Evolutionary conservation across 2,888 invertebrate genomes (phyloP).

Genomic region (Frankliniella intonsa): DNA sequence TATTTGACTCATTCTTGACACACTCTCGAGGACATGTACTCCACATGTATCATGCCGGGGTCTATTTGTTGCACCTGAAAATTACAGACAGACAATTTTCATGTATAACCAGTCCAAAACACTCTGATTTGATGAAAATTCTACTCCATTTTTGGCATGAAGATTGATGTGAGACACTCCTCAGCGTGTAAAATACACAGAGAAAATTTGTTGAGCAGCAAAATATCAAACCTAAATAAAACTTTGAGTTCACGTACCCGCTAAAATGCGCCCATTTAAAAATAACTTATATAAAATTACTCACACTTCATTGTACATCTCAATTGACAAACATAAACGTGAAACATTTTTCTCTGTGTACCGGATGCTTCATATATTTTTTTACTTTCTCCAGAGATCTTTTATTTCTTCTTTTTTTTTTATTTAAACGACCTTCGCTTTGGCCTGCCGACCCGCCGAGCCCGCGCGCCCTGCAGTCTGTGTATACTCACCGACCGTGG

Average conservation of each 20-base stretch:
- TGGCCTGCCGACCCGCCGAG: constrained; percentile 26
- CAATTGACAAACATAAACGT: neutral
- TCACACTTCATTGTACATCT: too few species aligned
- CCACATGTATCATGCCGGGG: neutral
- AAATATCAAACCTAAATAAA: constrained; percentile 23
- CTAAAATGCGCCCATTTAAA: neutral
- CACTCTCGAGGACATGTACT: neutral
- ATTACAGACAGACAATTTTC: too few species aligned
- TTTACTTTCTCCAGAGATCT: neutral
- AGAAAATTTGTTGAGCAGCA: constrained; percentile 24
- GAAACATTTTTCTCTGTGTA: constrained; percentile 17
- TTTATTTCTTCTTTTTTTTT: neutral
- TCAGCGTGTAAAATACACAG: constrained; percentile 7
- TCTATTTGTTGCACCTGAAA: neutral
- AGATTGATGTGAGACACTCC: constrained; percentile 21
- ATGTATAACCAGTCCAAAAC: neutral
- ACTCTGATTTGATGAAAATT: neutral
- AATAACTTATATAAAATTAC: neutral
- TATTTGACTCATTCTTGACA: neutral
- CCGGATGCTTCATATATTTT: neutral
- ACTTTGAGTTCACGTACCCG: neutral
- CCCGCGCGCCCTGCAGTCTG: constrained; percentile 23
- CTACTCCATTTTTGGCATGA: neutral
- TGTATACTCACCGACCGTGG: neutral
- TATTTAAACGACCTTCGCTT: neutral